Evolutionary conservation across 2,888 invertebrate species (phyloP).

Genomic region (Limnephilus auricula): DNA sequence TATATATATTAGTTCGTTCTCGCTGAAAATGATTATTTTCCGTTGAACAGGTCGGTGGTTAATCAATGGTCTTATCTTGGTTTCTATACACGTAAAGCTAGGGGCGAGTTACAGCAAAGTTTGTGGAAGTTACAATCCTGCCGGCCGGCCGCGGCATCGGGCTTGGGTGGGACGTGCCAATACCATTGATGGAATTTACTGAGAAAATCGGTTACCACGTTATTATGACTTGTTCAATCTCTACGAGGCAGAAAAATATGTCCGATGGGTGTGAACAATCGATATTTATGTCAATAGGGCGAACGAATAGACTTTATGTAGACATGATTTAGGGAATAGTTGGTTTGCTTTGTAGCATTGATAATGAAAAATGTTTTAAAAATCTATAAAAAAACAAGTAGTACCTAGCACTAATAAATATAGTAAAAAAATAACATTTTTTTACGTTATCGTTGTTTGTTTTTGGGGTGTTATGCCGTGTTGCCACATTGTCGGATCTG

Average conservation of each 20-base stretch:
- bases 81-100: background rate
- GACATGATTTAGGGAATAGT: background rate
- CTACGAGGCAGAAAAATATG: background rate
- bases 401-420: too few relatives aligned
- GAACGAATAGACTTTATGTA: background rate
- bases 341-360: background rate
- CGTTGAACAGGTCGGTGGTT: background rate
- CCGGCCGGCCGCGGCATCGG: background rate
- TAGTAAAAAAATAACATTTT: too few relatives aligned
- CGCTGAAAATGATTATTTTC: background rate
- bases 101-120: conserved; percentile 4
- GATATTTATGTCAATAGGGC: too few relatives aligned
- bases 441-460: too few relatives aligned
- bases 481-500: too few relatives aligned
- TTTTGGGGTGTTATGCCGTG: too few relatives aligned
- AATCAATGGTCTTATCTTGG: background rate
- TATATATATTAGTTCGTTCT: too few relatives aligned
- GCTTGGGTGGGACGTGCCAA: conserved; percentile 20
- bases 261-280: background rate
- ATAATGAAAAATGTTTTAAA: background rate
- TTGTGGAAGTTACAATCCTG: conserved; percentile 13
- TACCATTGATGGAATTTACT: background rate
- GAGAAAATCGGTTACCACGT: conserved; percentile 10
- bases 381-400: too few relatives aligned
- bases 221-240: background rate